Conservation (phyloP, 2,113 vertebrate genomes). For the Calonectris borealis region DNA sequence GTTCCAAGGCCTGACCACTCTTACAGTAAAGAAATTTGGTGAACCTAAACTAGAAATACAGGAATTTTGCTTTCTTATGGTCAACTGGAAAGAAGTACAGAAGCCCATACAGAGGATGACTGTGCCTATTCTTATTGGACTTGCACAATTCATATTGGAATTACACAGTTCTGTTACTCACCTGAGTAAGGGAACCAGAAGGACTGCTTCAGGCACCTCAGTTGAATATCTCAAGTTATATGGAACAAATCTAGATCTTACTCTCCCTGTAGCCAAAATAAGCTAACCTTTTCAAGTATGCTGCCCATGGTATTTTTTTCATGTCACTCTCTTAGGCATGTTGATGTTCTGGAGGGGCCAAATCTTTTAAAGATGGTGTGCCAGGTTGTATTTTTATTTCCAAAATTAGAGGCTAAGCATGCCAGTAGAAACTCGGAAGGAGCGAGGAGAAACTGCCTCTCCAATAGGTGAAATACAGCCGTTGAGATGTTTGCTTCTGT, state of each 20-base stretch:
- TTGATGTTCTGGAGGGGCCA: conserved; percentile 2
- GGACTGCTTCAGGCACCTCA: background rate
- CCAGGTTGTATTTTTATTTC: conserved; percentile 61
- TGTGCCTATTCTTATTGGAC: background rate
- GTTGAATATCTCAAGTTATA: background rate
- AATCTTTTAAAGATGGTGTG: conserved; percentile 10
- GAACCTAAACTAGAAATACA: background rate
- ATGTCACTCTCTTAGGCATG: background rate
- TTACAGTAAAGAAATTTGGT: background rate
- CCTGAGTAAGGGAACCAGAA: background rate
- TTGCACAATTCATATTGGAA: background rate
- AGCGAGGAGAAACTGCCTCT: conserved; percentile 35
- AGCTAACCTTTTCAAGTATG: background rate
- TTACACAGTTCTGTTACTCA: background rate
- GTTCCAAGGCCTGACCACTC: too few species aligned
- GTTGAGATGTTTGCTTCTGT: conserved; percentile 29
- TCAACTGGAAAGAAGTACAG: background rate
- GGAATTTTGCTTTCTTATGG: background rate
- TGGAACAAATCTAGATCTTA: background rate
- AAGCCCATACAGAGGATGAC: background rate
- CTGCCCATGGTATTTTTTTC: background rate
- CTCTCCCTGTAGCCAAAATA: background rate
- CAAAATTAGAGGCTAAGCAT: conserved; percentile 50
- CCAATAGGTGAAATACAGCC: conserved; percentile 4
- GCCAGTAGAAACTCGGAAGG: conserved; percentile 22